Evolutionary conservation across 35 echinoderm and acorn worm species (phyloP), one percentile per base, ranked within the genome.

Genomic region (Apostichopus californicus): DNA sequence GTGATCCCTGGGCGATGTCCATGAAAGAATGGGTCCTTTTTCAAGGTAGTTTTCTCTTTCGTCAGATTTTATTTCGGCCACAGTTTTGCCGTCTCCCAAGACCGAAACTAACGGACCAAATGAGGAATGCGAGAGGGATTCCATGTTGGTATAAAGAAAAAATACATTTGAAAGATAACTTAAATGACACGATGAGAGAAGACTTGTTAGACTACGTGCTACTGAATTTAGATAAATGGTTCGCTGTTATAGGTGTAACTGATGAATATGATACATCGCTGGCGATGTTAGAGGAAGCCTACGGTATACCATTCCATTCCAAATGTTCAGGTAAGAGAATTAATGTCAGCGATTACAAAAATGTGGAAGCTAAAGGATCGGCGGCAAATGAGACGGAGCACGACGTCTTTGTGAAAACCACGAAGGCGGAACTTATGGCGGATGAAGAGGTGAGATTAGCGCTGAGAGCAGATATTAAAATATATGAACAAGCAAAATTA

Each of bases 91-190:
- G 17, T 8, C 22, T 92, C 85, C 23, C 78, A 87, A 66, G 60
- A 93, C 79, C 12, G 60, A 15, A 65, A 59, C 15, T 12, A 26
- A 87, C 71, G n/a, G 65, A 46, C 93, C 95, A 20, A 87, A 87
- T 46, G 56, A 9, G 15, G 64, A 15, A 58, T 18, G 21, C 75
- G 15, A 24, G 58, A 25, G 52, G 20, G 8, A 92, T 92, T 20
- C 95, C 97, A 0, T 99, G 95, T 57, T 99, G 97, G 97, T 99
- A 96, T 60, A 90, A 83, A 58, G 91, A 99, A 73, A 94, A 95
- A 90, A 54, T 93, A 5, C 73, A 90, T 25, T 87, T 99, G 14
- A 34, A 95, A 56, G 68, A 87, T 46, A 90, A 87, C 6, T 70
- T 96, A 17, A 93, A 80, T 28, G 34, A 92, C 15, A 83, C 92